phyloP scores from a whole-genome alignment of 2,888 invertebrate species.

The Epistrophe eligans region DNA sequence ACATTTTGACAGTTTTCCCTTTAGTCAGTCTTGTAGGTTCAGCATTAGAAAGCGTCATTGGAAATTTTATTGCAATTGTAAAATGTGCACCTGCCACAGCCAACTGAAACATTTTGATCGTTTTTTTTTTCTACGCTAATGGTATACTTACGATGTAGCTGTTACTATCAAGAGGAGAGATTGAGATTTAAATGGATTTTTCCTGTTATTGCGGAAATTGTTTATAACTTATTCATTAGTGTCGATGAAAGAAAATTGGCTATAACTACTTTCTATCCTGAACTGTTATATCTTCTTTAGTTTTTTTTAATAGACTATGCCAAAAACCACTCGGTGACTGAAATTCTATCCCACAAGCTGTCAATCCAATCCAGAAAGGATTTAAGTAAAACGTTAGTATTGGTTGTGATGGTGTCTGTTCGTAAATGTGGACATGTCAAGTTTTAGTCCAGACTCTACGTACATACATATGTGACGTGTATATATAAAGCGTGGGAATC shows the following conservation, averaged over 20 bases:
- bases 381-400: neutral
- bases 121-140: neutral
- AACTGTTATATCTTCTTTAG: conserved; percentile 10
- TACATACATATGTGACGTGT: no score
- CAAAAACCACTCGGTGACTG: conserved; percentile 37
- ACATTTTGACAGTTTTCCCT: no score
- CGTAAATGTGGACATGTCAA: conserved; percentile 3
- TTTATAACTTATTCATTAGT: conserved; percentile 70
- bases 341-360: conserved; percentile 37
- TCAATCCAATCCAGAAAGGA: conserved; percentile 60
- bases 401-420: neutral
- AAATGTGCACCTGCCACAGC: neutral
- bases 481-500: conserved; percentile 41
- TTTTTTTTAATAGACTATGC: conserved; percentile 8
- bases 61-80: no score
- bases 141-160: no score
- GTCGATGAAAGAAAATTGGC: conserved; percentile 45
- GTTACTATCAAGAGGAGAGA: no score
- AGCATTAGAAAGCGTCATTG: no score
- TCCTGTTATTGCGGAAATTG: conserved; percentile 55
- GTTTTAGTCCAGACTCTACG: neutral
- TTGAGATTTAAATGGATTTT: conserved; percentile 57
- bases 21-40: no score
- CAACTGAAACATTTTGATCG: neutral
- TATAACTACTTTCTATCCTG: conserved; percentile 21